Base-by-base conservation (phyloP, 35 echinoderm and acorn worm genomes). In the Apostichopus californicus region DNA sequence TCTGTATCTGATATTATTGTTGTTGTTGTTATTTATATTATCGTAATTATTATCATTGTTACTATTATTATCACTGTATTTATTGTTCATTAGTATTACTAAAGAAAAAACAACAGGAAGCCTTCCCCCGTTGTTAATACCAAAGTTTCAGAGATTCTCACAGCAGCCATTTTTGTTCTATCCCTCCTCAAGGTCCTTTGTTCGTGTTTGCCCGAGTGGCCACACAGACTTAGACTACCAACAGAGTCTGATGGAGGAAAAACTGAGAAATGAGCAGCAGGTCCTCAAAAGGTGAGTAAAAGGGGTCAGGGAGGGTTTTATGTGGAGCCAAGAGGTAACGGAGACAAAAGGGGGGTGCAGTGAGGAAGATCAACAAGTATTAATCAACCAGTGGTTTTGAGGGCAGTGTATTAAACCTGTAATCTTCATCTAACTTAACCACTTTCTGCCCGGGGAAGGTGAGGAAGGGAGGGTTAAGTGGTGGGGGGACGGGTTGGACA, bases 171-270 rank as follows among this genome's bases (percentile, higher is more conserved):
- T 18, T 75, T 75, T 75, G 5, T 21, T 55, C 63, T 89, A 46
- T 46, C 34, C 46, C n/a, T n/a, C n/a, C n/a, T n/a, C 2, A 9
- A 93, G 95, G 60, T 96, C 93, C 17, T 58, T 86, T 20, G 77
- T 87, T 9, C 93, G 94, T 79, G 87, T 88, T 54, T 98, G 94
- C 55, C 87, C 79, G 14, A 84, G 68, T 11, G 56, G 92, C 12
- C 94, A 98, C 82, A 98, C 96, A 17, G 96, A 98, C 73, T 83
- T 79, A 89, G 94, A 98, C 56, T 98, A 98, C 88, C 96, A 98
- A 66, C 94, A 94, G 46, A 98, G 96, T 87, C 87, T 98, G 90
- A 88, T 90, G 78, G 96, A 95, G 57, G 96, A 98, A 78, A 91
- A 80, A 81, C 83, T 95, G 61, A 82, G 94, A 77, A 87, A 95